phyloP scores from a whole-genome alignment of 1,140 invertebrate genomes.

The Apis cerana region DNA sequence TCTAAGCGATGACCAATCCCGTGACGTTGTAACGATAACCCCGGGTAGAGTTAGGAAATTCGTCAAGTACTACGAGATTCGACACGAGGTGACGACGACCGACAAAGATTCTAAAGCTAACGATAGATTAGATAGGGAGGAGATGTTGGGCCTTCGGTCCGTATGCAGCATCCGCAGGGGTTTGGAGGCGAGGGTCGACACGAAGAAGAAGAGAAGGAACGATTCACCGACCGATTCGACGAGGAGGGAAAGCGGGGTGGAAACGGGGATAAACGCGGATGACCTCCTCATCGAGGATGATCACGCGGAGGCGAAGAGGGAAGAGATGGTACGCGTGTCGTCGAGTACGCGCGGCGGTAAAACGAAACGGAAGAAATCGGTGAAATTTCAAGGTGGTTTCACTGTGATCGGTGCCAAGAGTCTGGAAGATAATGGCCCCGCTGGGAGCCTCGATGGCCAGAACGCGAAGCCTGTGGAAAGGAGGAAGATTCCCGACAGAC shows the following conservation, averaged over 20 bases:
- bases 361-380: constrained; percentile 67
- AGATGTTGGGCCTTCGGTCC: constrained; percentile 20
- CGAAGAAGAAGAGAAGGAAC: not conserved
- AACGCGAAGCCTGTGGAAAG: constrained; percentile 19
- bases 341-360: not conserved
- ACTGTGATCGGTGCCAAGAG: constrained; percentile 55
- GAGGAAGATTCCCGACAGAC: constrained; percentile 32
- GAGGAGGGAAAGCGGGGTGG: not conserved
- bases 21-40: constrained; percentile 71
- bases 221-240: not conserved
- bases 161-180: constrained; percentile 20
- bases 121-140: constrained; percentile 52
- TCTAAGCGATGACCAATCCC: constrained; percentile 75
- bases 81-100: constrained; percentile 62
- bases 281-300: not conserved
- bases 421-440: constrained; percentile 26
- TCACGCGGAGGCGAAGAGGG: not conserved
- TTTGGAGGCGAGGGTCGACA: constrained; percentile 23
- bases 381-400: constrained; percentile 73
- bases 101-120: constrained; percentile 65
- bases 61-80: constrained; percentile 77
- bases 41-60: constrained; percentile 78
- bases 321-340: not conserved
- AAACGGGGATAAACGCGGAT: not conserved
- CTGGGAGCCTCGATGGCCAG: not conserved